These are phyloP conservation scores for Cheilosia grossa DNA, from an alignment of 2,888 invertebrate genomes.

Conservation along the genomic window DNA sequence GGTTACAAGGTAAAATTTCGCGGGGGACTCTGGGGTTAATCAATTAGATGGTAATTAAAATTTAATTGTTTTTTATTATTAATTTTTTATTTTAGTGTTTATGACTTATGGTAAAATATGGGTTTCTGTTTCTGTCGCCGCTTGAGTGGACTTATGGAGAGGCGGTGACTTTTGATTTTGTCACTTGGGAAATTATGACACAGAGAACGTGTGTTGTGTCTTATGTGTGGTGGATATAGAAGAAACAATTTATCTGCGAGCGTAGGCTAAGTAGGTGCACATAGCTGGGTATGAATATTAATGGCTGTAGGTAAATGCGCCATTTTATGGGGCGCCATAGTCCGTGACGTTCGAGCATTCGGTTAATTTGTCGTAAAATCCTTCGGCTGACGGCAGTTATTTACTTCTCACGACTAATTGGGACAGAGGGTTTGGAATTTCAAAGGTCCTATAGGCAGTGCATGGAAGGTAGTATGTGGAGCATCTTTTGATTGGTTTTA, in stretches of 20 bases:
- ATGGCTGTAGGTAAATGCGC: not conserved
- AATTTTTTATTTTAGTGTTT: slow-evolving; percentile 65
- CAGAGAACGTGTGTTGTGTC: not conserved
- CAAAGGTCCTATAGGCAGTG: not conserved
- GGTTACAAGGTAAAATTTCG: not conserved
- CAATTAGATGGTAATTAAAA: slow-evolving; percentile 70
- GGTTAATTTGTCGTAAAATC: slow-evolving; percentile 27
- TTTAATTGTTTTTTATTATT: slow-evolving; percentile 70
- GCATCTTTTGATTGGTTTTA: not conserved
- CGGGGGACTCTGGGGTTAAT: slow-evolving; percentile 55
- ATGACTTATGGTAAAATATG: slow-evolving; percentile 36
- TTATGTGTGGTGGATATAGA: too few relatives aligned
- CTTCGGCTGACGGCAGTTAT: not conserved
- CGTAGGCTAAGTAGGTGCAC: slow-evolving; percentile 7
- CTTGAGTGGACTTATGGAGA: slow-evolving; percentile 31
- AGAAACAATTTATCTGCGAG: slow-evolving; percentile 4
- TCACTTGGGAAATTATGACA: not conserved
- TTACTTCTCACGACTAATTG: slow-evolving; percentile 37
- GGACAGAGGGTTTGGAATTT: not conserved
- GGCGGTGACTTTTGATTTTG: slow-evolving; percentile 29
- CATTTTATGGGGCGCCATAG: slow-evolving; percentile 44
- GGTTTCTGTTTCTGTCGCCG: slow-evolving; percentile 5
- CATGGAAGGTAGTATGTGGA: not conserved
- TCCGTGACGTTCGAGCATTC: slow-evolving; percentile 15
- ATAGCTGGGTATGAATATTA: slow-evolving; percentile 22